These are phyloP conservation scores for Pangasius krempfi DNA, from an alignment of 2,797 vertebrate species.

Conservation along the genomic window DNA sequence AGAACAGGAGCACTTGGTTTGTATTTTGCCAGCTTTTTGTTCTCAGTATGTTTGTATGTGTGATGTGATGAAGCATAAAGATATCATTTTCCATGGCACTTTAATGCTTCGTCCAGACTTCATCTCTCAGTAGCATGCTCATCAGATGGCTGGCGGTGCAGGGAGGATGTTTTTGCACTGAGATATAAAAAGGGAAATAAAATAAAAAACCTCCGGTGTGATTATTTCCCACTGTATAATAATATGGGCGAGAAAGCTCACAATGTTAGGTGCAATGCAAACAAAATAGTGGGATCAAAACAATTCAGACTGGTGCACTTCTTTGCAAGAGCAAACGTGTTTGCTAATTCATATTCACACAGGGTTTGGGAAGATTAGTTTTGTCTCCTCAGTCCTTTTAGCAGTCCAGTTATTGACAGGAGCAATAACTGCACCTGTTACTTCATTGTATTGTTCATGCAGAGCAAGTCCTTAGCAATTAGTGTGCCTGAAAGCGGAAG, in stretches of 20 bases:
- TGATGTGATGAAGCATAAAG: neutral
- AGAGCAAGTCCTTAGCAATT: neutral
- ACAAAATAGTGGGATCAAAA: neutral
- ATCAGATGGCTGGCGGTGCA: neutral
- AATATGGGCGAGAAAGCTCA: neutral
- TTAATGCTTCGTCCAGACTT: slow-evolving; percentile 5
- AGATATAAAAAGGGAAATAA: neutral
- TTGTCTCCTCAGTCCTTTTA: neutral
- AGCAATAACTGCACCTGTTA: slow-evolving; percentile 29
- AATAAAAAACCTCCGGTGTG: neutral
- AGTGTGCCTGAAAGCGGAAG: neutral
- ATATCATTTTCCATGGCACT: slow-evolving; percentile 38
- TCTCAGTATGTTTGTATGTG: slow-evolving; percentile 29
- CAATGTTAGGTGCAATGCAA: neutral
- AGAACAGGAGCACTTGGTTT: neutral
- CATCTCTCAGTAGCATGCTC: slow-evolving; percentile 11
- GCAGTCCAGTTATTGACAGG: slow-evolving; percentile 15
- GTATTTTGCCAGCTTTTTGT: slow-evolving; percentile 26
- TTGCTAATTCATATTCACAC: slow-evolving; percentile 23
- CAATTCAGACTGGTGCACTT: neutral
- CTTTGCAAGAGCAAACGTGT: neutral
- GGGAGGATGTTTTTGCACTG: neutral
- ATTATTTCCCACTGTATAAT: neutral
- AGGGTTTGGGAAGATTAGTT: slow-evolving; percentile 34
- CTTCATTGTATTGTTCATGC: neutral